Base-by-base conservation (phyloP, 2,888 invertebrate genomes). In the Ariolimax columbianus region DNA sequence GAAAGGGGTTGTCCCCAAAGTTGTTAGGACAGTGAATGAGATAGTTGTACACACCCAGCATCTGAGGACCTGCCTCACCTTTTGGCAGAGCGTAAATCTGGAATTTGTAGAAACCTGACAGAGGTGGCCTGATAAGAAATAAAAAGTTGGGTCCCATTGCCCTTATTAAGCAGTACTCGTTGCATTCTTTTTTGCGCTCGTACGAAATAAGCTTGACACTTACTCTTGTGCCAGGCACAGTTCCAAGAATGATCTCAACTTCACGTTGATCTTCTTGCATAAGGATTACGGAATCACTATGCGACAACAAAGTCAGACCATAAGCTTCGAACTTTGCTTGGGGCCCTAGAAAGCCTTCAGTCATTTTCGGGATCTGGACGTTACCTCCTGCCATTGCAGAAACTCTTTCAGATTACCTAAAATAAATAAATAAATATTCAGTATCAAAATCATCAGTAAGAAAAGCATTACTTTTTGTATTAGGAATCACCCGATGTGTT, bases 11-110 rank as follows among this genome's bases (percentile, higher is more conserved):
- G 70, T 88, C 87, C 0, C 89, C 88, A 82, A 89, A 87, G 19
- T 90, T 55, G 6, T 83, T 83, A 11, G 87, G 88, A 38, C 86
- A 86, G 79, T 88, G 51, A 30, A 88, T 82, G 36, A 92, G 73
- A 82, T 92, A 92, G 83, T 92, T 92, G 87, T 86, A 91, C n/a
- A 92, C 91, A 38, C 91, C 90, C 43, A 91, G 88, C 87, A 92
- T 89, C 55, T 90, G 88, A 11, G 91, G 91, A 23, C 92, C 92
- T 11, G 91, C 92, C 72, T 91, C 90, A 33, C 88, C 88, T 40
- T 85, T 79, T 0, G 92, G 92, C 26, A 92, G 86, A 36, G 91
- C 92, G 86, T 91, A 91, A 47, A 92, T 89, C 84, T 92, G 91
- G 72, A 92, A 91, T 83, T 92, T 92, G 87, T 91, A 92, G 84